A percentile compares a stretch with the other conserved stretches of the same genome.
phyloP scores from a whole-genome alignment of 2,888 invertebrate genomes.

The Tiliacea aurago region DNA sequence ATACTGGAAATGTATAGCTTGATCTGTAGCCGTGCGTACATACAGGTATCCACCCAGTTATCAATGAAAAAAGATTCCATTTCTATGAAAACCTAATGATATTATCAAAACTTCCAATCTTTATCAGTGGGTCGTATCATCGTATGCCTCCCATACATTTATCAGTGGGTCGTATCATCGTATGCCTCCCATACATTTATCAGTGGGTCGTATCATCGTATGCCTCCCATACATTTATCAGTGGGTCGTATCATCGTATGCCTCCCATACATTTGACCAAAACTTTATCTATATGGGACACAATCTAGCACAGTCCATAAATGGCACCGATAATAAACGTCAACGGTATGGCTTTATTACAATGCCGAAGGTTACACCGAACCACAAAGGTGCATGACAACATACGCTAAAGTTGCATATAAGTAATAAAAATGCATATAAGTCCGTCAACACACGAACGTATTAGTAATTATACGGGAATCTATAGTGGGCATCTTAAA shows the following conservation, averaged over 20 bases:
- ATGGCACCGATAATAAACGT: conserved; percentile 36
- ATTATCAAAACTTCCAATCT: conserved; percentile 3
- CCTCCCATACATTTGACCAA: background rate
- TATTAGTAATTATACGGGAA: background rate
- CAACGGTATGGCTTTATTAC: conserved; percentile 36
- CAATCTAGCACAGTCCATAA: conserved; percentile 25
- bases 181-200: background rate
- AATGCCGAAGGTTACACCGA: conserved; percentile 44
- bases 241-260: background rate
- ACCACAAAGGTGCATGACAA: conserved; percentile 18
- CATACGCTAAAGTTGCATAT: conserved; percentile 18
- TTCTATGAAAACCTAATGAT: background rate
- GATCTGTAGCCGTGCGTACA: no score
- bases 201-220: background rate
- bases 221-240: conserved; percentile 11
- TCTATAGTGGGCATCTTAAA: background rate
- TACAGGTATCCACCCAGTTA: background rate
- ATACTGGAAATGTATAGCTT: no score
- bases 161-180: background rate
- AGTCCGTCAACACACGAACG: no score
- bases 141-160: background rate
- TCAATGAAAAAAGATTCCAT: background rate
- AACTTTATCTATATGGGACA: conserved; percentile 48
- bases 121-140: conserved; percentile 8
- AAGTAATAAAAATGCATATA: no score